These are phyloP conservation scores for Drosophila mulleri DNA, from an alignment of 2,888 invertebrate species.

Conservation along the genomic window DNA sequence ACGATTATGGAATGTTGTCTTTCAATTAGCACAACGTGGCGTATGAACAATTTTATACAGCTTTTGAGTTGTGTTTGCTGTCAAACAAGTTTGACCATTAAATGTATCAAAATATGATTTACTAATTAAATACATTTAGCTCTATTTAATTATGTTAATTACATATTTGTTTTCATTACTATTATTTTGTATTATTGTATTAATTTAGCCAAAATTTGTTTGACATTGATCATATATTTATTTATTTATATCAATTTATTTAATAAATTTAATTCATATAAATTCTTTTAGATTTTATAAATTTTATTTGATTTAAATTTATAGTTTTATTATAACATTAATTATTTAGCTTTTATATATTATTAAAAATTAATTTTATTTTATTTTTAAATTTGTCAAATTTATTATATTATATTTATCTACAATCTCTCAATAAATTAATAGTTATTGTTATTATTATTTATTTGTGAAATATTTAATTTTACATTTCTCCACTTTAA, in stretches of 20 bases:
- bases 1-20: conserved; percentile 25
- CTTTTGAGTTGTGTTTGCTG: background rate
- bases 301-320: background rate
- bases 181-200: background rate
- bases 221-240: background rate
- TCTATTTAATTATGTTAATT: conserved; percentile 8
- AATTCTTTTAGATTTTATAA: background rate
- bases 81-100: conserved; percentile 4
- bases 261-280: background rate
- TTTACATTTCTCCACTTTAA: background rate
- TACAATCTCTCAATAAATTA: no score
- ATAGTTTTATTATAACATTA: background rate
- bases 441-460: background rate
- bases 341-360: background rate
- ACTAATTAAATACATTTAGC: conserved; percentile 4
- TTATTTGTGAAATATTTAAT: background rate
- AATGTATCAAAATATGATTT: background rate
- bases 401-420: background rate
- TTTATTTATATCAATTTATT: no score
- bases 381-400: no score
- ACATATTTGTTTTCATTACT: background rate
- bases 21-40: conserved; percentile 56
- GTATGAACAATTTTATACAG: conserved; percentile 26
- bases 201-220: background rate
- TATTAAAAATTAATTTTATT: background rate